phyloP scores from a whole-genome alignment of 1,140 invertebrate species.

The Belonocnema kinseyi region DNA sequence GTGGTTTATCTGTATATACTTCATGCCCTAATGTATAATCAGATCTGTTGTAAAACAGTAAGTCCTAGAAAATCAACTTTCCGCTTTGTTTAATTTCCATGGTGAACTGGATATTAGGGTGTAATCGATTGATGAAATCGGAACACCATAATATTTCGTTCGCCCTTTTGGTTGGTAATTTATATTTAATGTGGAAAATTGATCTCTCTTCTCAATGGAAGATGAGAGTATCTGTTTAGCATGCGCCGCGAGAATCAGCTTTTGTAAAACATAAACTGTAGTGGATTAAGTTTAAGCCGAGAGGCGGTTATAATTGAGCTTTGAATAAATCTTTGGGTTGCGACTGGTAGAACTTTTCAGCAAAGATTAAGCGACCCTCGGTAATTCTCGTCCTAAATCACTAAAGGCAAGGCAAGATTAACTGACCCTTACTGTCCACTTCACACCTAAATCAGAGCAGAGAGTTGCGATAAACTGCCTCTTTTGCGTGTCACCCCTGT shows the following conservation, averaged over 20 bases:
- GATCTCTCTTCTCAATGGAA: no score
- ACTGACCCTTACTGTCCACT: constrained; percentile 17
- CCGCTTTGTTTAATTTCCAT: no score
- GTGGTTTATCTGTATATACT: no score
- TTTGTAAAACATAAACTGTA: background rate
- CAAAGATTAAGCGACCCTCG: constrained; percentile 20
- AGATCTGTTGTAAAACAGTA: no score
- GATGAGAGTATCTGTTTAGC: background rate
- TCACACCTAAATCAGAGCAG: background rate
- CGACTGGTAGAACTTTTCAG: constrained; percentile 19
- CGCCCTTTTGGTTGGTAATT: no score
- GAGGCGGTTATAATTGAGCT: background rate
- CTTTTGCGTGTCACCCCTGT: constrained; percentile 1
- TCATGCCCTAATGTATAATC: no score
- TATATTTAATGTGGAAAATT: no score
- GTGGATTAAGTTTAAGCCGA: background rate
- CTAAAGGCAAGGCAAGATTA: constrained; percentile 16
- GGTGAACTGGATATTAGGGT: no score
- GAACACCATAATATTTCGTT: no score
- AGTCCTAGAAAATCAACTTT: no score
- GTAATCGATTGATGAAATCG: no score
- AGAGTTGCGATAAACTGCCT: constrained; percentile 12
- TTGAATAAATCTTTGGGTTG: constrained; percentile 1
- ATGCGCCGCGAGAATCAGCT: background rate
- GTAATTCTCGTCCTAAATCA: constrained; percentile 21